A percentile compares a stretch with the other conserved stretches of the same genome.
phyloP scores from a whole-genome alignment of 2,113 vertebrate genomes.

The Urocitellus parryii region DNA sequence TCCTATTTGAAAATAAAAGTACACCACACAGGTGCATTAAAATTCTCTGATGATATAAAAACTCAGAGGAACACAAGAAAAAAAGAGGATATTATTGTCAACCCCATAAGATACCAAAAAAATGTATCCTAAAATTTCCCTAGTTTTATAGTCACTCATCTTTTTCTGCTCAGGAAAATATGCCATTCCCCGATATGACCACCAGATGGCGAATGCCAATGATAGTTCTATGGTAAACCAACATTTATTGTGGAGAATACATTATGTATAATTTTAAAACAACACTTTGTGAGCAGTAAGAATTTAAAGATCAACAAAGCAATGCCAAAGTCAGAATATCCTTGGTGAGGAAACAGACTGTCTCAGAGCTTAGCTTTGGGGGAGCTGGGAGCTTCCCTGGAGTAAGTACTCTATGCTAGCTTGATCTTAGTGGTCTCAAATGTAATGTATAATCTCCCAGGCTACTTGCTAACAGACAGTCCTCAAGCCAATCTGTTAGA shows the following conservation, averaged over 20 bases:
- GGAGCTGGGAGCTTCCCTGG: neutral
- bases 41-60: conserved; percentile 30
- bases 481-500: neutral
- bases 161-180: neutral
- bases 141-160: neutral
- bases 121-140: neutral
- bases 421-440: neutral
- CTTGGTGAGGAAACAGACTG: neutral
- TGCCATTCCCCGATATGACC: neutral
- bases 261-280: neutral
- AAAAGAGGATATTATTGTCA: neutral
- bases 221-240: neutral
- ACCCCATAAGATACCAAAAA: neutral
- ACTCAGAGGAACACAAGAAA: neutral
- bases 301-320: conserved; percentile 24
- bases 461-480: neutral
- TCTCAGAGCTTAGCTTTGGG: neutral
- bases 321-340: neutral
- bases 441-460: neutral
- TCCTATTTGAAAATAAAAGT: conserved; percentile 60
- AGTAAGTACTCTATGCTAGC: neutral
- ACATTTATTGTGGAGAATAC: neutral
- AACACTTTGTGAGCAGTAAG: neutral
- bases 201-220: conserved; percentile 30
- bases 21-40: conserved; percentile 17